These are phyloP conservation scores for Felis chaus DNA, from an alignment of 2,113 vertebrate species.

Conservation along the genomic window DNA sequence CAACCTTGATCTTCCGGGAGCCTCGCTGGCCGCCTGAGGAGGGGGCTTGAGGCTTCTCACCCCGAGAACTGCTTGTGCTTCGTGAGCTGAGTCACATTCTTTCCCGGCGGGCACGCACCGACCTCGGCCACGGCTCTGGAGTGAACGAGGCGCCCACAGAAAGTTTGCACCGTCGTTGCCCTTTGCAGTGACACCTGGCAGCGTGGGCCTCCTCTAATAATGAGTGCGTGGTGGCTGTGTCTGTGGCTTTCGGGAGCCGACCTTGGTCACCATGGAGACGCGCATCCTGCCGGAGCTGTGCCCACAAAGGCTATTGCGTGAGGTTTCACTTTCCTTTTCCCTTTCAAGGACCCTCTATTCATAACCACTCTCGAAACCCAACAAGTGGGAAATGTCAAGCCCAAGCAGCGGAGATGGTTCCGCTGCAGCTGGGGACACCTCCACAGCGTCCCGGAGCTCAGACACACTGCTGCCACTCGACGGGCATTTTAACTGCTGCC, in stretches of 20 bases:
- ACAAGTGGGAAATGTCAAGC: background rate
- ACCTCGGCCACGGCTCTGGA: accelerated
- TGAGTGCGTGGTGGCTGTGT: accelerated
- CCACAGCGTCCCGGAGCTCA: accelerated
- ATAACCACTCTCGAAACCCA: background rate
- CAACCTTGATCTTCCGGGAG: background rate
- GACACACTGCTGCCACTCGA: background rate
- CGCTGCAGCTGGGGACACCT: accelerated
- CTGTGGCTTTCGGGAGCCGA: background rate
- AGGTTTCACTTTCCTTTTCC: background rate
- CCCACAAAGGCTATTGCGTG: background rate
- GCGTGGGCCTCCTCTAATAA: accelerated
- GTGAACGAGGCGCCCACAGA: background rate
- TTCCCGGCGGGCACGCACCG: accelerated
- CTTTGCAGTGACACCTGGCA: background rate
- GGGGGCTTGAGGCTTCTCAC: background rate
- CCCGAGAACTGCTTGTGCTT: accelerated
- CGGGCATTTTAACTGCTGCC: too few relatives aligned
- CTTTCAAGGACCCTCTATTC: constrained; percentile 23
- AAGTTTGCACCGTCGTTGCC: background rate
- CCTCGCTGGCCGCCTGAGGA: background rate
- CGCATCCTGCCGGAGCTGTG: accelerated
- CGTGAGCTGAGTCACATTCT: background rate
- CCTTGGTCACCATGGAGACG: constrained; percentile 67
- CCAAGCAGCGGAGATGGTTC: accelerated